A percentile compares a stretch with the other conserved stretches of the same genome.
Conservation (phyloP, 2,113 vertebrate species). For the Laticauda laticaudata region DNA sequence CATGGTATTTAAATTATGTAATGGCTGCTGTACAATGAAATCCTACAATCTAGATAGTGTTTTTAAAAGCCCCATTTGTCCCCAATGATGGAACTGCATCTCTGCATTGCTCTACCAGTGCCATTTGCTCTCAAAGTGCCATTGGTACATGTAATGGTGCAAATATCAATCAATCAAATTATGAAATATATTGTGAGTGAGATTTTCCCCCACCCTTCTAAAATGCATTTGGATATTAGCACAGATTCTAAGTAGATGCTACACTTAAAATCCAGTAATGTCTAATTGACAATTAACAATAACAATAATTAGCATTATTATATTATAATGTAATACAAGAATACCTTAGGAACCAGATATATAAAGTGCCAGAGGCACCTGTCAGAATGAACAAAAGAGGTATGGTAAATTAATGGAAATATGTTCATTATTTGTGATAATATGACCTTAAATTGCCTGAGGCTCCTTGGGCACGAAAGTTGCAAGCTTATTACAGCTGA, state of each 20-base stretch:
- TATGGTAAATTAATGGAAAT: not conserved
- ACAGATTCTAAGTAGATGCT: not conserved
- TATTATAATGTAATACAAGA: not conserved
- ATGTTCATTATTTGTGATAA: not conserved
- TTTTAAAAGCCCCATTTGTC: not conserved
- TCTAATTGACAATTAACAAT: not conserved
- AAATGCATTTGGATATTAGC: not conserved
- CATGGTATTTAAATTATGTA: not conserved
- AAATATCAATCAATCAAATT: not conserved
- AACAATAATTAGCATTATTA: not conserved
- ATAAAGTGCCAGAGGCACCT: not conserved
- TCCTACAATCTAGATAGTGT: not conserved
- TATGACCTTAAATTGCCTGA: not conserved
- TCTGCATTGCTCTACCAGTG: not conserved
- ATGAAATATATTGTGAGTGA: not conserved
- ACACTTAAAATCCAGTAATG: not conserved
- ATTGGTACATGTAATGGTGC: not conserved
- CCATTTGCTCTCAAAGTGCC: not conserved
- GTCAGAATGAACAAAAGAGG: not conserved
- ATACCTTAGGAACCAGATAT: not conserved
- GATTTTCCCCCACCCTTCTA: not conserved
- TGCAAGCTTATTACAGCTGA: not conserved
- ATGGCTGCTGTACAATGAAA: not conserved
- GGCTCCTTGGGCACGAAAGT: not conserved
- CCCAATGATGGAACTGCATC: not conserved